Base-by-base conservation (phyloP, 2,797 vertebrate genomes). In the Toxotes lorentzi region DNA sequence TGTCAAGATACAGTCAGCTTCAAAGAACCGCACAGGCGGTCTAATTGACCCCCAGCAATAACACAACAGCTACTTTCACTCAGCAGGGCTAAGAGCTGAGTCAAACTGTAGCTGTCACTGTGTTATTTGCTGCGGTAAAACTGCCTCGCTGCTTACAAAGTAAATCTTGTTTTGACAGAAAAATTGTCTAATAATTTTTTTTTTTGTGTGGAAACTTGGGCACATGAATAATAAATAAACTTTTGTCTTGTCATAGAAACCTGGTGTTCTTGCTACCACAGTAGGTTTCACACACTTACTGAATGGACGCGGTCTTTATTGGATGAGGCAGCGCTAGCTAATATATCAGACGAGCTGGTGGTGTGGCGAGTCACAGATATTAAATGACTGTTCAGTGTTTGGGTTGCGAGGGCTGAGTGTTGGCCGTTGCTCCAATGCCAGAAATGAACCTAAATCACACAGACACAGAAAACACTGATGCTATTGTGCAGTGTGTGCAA, bases 311-410 rank as follows among this genome's bases (percentile, higher is more conserved):
- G 19, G 64, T 83, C 72, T 81, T 79, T 87, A 86, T 88, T 91
- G 78, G 83, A 92, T 47, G 73, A 79, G 79, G 87, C 90, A 83
- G 88, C 34, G 16, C 40, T 45, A 56, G 78, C 81, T 91, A 88
- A 90, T 91, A 88, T 89, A 91, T 90, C 79, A 89, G 87, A 86
- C 82, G n/a, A 84, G 82, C 79, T 82, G 76, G 79, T 16, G 78
- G 85, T 77, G 88, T 84, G 86, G 90, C 79, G 53, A 92, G 79
- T 89, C 78, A 38, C 91, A 58, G 35, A 86, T 91, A 93, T 94
- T 90, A 85, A 91, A 91, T 93, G 86, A 89, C 88, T 70, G 75
- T 76, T 87, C 88, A 54, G 82, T 90, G 86, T 93, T 91, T 89
- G 87, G 86, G 83, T 83, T 91, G 82, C 40, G 47, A 87, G 88